Conservation (phyloP, 2,113 vertebrate genomes). For the Puma concolor region DNA sequence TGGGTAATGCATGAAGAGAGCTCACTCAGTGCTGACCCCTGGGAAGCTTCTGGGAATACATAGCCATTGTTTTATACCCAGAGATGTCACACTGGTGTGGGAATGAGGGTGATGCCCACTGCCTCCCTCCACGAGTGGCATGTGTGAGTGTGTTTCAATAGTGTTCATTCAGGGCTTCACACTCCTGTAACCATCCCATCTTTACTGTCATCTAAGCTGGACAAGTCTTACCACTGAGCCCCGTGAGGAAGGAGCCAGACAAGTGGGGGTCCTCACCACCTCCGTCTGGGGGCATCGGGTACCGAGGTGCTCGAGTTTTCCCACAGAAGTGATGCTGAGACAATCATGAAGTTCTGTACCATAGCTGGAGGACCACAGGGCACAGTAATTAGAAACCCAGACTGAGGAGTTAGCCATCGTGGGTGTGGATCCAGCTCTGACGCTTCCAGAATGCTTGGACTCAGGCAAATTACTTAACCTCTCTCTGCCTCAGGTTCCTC, state of each 20-base stretch:
- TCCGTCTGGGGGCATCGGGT: neutral
- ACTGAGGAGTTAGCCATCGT: neutral
- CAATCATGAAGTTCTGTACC: neutral
- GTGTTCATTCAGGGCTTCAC: neutral
- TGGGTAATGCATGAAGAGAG: neutral
- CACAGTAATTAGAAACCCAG: neutral
- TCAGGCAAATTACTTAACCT: neutral
- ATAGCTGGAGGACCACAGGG: rapidly evolving
- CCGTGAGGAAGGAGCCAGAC: neutral
- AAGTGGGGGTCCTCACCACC: neutral
- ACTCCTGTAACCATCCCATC: neutral
- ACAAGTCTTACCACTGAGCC: neutral
- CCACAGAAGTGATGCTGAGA: neutral
- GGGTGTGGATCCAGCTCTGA: neutral
- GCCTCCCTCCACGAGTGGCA: rapidly evolving
- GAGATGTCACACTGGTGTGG: neutral
- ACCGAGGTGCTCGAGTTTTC: neutral
- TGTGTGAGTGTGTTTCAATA: neutral
- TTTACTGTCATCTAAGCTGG: neutral
- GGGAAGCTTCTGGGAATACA: rapidly evolving
- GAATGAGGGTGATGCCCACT: neutral
- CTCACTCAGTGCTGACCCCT: neutral
- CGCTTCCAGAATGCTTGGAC: neutral
- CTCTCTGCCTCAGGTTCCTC: neutral
- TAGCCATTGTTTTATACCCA: neutral